Evolutionary conservation across 2,113 vertebrate species (phyloP), one percentile per base, ranked within the genome.

Genomic region (Phrynosoma blainvillii): DNA sequence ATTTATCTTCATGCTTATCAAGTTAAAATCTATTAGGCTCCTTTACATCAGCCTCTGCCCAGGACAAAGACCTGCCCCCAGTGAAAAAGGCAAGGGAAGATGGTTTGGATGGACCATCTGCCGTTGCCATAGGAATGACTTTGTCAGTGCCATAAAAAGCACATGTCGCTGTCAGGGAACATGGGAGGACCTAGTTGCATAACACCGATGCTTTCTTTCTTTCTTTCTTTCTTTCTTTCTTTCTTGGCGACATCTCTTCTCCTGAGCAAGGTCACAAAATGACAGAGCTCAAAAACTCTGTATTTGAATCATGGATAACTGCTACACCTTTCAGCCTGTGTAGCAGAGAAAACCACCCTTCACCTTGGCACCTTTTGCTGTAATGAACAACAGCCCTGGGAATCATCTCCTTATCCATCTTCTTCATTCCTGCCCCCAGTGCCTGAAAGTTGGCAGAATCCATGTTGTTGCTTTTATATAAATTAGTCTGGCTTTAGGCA

Each of bases 1-100:
- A 96, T 95, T 95, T 93, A 86, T 84, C 76, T 78, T 73, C 42
- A 70, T 42, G 27, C 80, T 95, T 88, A 96, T 94, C 95, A 94
- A 89, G 92, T 95, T 92, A 94, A 77, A 88, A 84, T 87, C 91
- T 82, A 93, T 94, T 93, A 93, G 82, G 40, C 20, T 87, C 62
- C 74, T 82, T 89, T 88, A 89, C 89, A 70, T 88, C 79, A 65
- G 66, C 62, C 14, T 14, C 47, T 14, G 27, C 10, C 7, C 30
- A 4, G 5, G 80, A 79, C 56, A 18, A 25, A 87, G 77, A 59
- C 56, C 27, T 79, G 47, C 27, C 36, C 18, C 47, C 12, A 16
- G 16, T 11, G 47, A 36, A n/a, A 79, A 42, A 40, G 59, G 30
- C 54, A 16, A 47, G n/a, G 18, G 66, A 42, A 56, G 87, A 54